Conservation (phyloP, 2,888 invertebrate genomes). For the Malacosoma neustria region DNA sequence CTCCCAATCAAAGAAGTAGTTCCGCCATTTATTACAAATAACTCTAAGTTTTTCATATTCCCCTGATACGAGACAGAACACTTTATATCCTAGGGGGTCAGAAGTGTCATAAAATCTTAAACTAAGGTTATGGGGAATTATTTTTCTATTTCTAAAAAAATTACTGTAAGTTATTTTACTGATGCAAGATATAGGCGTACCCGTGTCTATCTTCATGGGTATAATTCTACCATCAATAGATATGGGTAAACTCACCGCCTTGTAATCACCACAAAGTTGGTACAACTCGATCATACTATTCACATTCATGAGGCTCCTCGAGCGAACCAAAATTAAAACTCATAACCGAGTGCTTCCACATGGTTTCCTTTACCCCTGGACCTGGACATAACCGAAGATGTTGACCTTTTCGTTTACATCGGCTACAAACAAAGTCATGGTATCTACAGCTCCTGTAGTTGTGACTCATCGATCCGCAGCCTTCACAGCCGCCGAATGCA, state of each 20-base stretch:
- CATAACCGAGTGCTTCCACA: not conserved
- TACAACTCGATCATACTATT: conserved; percentile 4
- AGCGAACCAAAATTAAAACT: not conserved
- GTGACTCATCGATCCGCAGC: conserved; percentile 2
- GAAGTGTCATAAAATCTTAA: conserved; percentile 14
- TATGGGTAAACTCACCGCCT: conserved; percentile 9
- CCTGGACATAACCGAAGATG: conserved; percentile 8
- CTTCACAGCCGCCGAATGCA: conserved; percentile 1
- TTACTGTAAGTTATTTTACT: conserved; percentile 7
- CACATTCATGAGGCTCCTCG: not conserved
- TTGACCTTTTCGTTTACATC: conserved; percentile 7
- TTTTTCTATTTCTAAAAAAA: conserved; percentile 3
- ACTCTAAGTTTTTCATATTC: conserved; percentile 9
- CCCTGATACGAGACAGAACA: conserved; percentile 4
- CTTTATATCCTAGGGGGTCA: conserved; percentile 12
- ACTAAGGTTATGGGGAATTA: conserved; percentile 3
- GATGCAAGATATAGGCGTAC: conserved; percentile 16
- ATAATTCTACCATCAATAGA: conserved; percentile 8
- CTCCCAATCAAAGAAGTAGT: conserved; percentile 15
- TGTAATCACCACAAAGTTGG: conserved; percentile 10
- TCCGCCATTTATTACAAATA: conserved; percentile 14
- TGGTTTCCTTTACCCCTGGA: not conserved
- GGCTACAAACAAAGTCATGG: conserved; percentile 8
- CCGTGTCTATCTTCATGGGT: conserved; percentile 17
- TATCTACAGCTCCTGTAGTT: conserved; percentile 4